phyloP scores from a whole-genome alignment of 1,140 invertebrate genomes.

The Papilio aristodemus region DNA sequence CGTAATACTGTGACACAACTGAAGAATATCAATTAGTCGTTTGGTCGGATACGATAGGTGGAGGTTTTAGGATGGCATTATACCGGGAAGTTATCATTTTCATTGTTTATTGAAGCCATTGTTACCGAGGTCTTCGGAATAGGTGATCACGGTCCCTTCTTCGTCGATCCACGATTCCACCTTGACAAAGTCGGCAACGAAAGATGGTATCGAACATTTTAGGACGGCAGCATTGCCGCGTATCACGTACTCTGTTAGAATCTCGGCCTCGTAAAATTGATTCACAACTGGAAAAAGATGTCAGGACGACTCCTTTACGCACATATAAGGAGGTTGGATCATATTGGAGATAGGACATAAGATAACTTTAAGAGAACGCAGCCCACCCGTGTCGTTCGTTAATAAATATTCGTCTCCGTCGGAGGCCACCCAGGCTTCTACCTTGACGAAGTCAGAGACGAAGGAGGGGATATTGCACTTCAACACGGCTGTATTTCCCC shows the following conservation, averaged over 20 bases:
- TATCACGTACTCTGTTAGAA: conserved; percentile 90
- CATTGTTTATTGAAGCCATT: conserved; percentile 49
- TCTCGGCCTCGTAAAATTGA: conserved; percentile 90
- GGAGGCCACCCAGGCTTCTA: conserved; percentile 93
- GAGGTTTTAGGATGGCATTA: conserved; percentile 52
- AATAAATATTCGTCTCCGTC: conserved; percentile 85
- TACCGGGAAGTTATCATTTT: conserved; percentile 50
- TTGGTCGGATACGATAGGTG: conserved; percentile 52
- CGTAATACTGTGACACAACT: conserved; percentile 93
- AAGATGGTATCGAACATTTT: conserved; percentile 90
- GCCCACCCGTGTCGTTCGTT: conserved; percentile 74
- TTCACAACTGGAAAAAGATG: conserved; percentile 85
- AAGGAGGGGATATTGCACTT: conserved; percentile 96
- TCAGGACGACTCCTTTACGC: conserved; percentile 26
- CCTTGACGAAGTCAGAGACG: conserved; percentile 93
- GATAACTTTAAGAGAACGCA: conserved; percentile 35
- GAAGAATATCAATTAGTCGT: conserved; percentile 70
- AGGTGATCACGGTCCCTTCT: conserved; percentile 81
- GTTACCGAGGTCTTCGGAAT: conserved; percentile 84
- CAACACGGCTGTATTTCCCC: conserved; percentile 94
- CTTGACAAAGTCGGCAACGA: conserved; percentile 90
- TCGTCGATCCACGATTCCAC: conserved; percentile 89
- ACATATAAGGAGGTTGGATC: conserved; percentile 26
- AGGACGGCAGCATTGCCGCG: conserved; percentile 89
- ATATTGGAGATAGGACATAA: conserved; percentile 27